phyloP scores from a whole-genome alignment of 2,113 vertebrate species.

The Heterochromis multidens region DNA sequence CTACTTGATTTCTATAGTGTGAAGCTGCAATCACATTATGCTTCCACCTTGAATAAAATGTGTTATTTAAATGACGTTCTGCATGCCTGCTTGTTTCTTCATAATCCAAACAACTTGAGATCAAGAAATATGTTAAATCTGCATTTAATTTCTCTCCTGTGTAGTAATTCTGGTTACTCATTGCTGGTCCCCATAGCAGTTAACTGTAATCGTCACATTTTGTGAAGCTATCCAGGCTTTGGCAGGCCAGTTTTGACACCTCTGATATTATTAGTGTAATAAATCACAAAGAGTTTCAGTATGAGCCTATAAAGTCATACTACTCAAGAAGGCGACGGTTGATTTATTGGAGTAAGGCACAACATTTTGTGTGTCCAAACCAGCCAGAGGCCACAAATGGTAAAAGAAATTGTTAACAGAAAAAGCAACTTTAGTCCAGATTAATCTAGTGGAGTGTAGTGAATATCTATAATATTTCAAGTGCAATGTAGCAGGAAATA shows the following conservation, averaged over 20 bases:
- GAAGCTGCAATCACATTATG: too few species aligned
- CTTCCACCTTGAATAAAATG: too few species aligned
- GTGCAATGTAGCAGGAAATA: too few species aligned
- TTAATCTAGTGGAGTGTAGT: background rate
- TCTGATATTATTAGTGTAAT: background rate
- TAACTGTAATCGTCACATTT: too few species aligned
- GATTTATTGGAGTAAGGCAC: background rate
- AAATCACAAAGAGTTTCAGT: background rate
- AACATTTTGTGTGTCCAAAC: background rate
- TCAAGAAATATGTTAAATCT: background rate
- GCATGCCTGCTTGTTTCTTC: too few species aligned
- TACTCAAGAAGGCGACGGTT: background rate
- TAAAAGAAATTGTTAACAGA: background rate
- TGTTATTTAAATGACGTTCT: background rate
- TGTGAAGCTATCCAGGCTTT: background rate
- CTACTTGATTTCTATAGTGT: too few species aligned
- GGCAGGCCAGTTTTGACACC: background rate
- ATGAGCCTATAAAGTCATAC: too few species aligned
- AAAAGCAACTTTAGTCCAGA: too few species aligned
- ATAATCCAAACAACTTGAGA: too few species aligned
- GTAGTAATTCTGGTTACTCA: background rate
- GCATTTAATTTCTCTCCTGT: background rate
- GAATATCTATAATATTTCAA: too few species aligned
- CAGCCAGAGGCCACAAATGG: background rate
- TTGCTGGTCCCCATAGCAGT: too few species aligned